Evolutionary conservation across 2,797 vertebrate species (phyloP), one percentile per base, ranked within the genome.

Genomic region (Rhodeus uyekii): DNA sequence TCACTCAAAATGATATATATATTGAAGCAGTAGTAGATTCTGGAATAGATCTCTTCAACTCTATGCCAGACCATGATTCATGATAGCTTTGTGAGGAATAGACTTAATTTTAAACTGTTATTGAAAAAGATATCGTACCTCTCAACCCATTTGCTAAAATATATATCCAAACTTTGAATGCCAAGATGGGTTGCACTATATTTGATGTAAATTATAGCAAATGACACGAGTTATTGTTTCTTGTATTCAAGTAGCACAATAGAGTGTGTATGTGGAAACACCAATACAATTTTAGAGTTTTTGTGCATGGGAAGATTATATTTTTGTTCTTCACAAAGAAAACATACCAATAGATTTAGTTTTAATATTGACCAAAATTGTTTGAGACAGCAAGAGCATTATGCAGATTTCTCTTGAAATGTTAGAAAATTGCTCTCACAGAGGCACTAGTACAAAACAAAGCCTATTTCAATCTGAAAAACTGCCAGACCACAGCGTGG

Each of bases 351-450:
- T 53, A n/a, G 1, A 53, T 5, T 44, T 18, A n/a, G n/a, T 67
- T 46, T 69, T 29, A 14, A 67, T 46, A 10, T 46, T 18, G 44
- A 46, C 18, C 29, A 71, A 19, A 32, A 71, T 32, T 8, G 9
- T 32, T 8, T 48, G 9, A 32, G 68, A 12, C 27, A 32, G 18
- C 27, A 32, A 32, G 68, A 50, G 19, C 8, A 34, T 50, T 72
- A 72, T 50, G 44, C 29, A 50, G 44, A 72, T 72, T 72, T 72
- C 10, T 32, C 48, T 50, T 34, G 32, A 72, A 72, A n/a, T 22
- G 68, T 48, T 48, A 22, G 44, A 36, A 73, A 73, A 53, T n/a
- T 48, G 69, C 29, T 50, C 19, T 72, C 44, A 48, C 27, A 22
- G 19, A 50, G 38, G 46, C 46, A 12, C 46, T 53, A 53, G 36